These are phyloP conservation scores for Carposina sasakii DNA, from an alignment of 1,140 invertebrate species.

Conservation along the genomic window DNA sequence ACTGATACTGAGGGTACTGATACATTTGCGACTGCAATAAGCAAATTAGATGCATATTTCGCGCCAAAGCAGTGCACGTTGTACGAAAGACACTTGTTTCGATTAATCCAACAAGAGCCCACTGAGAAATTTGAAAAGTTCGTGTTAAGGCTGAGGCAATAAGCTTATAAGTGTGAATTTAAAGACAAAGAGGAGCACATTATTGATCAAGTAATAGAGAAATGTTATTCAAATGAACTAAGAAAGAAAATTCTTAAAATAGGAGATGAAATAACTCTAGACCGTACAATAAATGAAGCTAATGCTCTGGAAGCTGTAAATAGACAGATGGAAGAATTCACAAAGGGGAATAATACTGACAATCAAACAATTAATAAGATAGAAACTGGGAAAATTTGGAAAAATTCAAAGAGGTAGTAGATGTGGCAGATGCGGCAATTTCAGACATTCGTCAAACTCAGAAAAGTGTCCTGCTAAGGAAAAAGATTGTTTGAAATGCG, in stretches of 20 bases:
- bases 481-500: background rate
- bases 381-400: background rate
- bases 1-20: background rate
- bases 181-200: conserved; percentile 9
- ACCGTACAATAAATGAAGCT: conserved; percentile 12
- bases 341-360: background rate
- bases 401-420: background rate
- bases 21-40: conserved; percentile 16
- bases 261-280: conserved; percentile 13
- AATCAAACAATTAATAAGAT: background rate
- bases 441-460: background rate
- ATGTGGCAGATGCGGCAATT: background rate
- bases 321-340: conserved; percentile 7
- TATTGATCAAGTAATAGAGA: conserved; percentile 23
- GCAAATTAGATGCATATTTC: conserved; percentile 18
- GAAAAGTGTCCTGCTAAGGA: background rate
- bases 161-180: conserved; percentile 17
- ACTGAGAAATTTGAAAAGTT: conserved; percentile 23
- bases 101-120: conserved; percentile 17
- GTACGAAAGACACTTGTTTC: conserved; percentile 12
- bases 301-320: conserved; percentile 10
- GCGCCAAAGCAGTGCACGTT: conserved; percentile 12
- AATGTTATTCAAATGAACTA: conserved; percentile 16
- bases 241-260: conserved; percentile 20
- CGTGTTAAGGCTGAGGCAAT: conserved; percentile 10